Conservation (phyloP, 1,140 invertebrate genomes). For the Drosophila rhopaloa region DNA sequence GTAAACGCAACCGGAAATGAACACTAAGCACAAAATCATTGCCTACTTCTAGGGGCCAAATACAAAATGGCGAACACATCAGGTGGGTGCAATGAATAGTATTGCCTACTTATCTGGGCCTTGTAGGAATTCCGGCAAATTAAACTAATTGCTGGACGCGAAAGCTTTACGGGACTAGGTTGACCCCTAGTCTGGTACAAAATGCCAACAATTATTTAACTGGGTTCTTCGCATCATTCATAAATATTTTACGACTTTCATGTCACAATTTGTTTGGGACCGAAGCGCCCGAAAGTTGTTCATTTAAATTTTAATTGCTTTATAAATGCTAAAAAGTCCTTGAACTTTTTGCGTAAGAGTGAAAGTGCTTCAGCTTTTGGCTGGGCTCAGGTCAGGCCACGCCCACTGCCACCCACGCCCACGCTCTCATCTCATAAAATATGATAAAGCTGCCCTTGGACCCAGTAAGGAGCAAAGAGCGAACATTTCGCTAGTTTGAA, state of each 20-base stretch:
- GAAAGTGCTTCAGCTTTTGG: slow-evolving; percentile 47
- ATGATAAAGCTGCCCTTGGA: slow-evolving; percentile 71
- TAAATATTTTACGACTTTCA: slow-evolving; percentile 79
- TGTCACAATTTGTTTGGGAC: slow-evolving; percentile 70
- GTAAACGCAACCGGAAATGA: slow-evolving; percentile 23
- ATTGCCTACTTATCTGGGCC: slow-evolving; percentile 25
- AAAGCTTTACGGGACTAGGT: background rate
- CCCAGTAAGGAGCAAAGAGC: slow-evolving; percentile 28
- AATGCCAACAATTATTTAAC: slow-evolving; percentile 76
- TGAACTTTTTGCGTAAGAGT: slow-evolving; percentile 79
- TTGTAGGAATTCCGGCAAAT: slow-evolving; percentile 20
- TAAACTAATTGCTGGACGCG: slow-evolving; percentile 38
- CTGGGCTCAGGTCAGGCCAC: slow-evolving; percentile 7
- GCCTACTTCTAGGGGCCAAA: background rate
- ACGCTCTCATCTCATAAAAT: slow-evolving; percentile 42
- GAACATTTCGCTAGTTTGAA: slow-evolving; percentile 71
- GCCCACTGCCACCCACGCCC: slow-evolving; percentile 5
- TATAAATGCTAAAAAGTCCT: slow-evolving; percentile 84
- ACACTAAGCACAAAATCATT: slow-evolving; percentile 4
- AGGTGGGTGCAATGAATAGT: slow-evolving; percentile 6
- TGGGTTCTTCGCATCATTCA: slow-evolving; percentile 58
- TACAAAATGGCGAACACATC: slow-evolving; percentile 9
- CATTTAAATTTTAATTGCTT: slow-evolving; percentile 85
- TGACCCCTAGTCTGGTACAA: slow-evolving; percentile 26
- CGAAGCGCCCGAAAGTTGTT: slow-evolving; percentile 64